Evolutionary conservation across 2,113 vertebrate species (phyloP), one percentile per base, ranked within the genome.

Genomic region (Loxodonta africana): DNA sequence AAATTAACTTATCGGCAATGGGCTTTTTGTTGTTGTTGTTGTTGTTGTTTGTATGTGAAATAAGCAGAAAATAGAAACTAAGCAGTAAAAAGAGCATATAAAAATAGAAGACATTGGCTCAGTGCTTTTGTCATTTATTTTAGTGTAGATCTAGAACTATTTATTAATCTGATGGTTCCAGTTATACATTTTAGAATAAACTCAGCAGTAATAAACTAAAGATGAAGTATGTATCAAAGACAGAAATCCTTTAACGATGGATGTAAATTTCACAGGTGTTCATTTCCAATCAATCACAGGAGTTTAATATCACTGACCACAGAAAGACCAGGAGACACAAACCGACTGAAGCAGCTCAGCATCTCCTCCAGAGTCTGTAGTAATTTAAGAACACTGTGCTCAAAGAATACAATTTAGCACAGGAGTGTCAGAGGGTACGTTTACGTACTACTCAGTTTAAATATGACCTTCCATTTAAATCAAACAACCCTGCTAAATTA

Each of bases 401-500:
- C 62, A 18, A 37, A 88, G 57, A 81, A 33, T 33, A 33, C 4
- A 26, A 57, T 28, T 88, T 91, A 65, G 44, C 9, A 78, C 51
- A 30, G 14, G 15, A 60, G 94, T 71, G 11, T 88, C 91, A 57
- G 88, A 65, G 84, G 71, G 78, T 2, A 20, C 63, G 74, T 84
- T 73, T 74, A 20, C 65, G 48, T 87, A 83, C 60, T 44, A 60
- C 46, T 78, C 63, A 44, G 91, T 57, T 57, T 83, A 88, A 80
- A 91, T 94, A 71, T 74, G 88, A 71, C 25, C 73, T 37, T 37
- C 37, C 37, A 37, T 37, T 83, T 95, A 65, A 71, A 87, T 91
- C 77, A 80, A 95, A 84, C 60, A 69, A 94, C 83, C 37, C 51
- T 33, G 82, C 86, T 77, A 83, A 91, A 80, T 84, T 67, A 94